Evolutionary conservation across 2,888 invertebrate species (phyloP), one percentile per base, ranked within the genome.

Genomic region (Brenthis hecate): DNA sequence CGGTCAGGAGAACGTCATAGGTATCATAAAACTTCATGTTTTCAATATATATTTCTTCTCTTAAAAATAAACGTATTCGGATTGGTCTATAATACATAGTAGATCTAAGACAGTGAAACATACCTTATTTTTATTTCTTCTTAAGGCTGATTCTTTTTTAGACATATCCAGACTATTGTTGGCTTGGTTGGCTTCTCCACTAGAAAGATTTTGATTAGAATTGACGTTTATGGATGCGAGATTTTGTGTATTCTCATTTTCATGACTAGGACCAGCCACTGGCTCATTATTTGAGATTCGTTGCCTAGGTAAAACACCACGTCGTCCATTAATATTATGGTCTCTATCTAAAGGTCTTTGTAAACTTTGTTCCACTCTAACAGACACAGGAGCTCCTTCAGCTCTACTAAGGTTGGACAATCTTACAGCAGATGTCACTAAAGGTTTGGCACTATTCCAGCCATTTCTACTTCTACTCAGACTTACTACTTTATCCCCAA

Each of bases 401-500:
- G 86, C 86, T 76, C 88, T 85, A 68, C 79, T 88, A 32, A 89
- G 75, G 63, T 88, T 85, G 71, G 91, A 85, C 77, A 94, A 80
- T 74, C 94, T 79, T 23, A 94, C 91, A 73, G 94, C 94, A 75
- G 94, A 94, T 69, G 94, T 93, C 5, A 94, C 92, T 63, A 94
- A 85, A 61, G 93, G 92, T 71, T 92, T 92, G 68, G 92, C 92
- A 76, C 91, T 87, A 77, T 93, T 92, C 92, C 86, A 92, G 74
- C 81, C 92, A 82, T 93, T 91, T 73, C 94, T 92, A 80, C 94
- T 94, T 79, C 94, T 92, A 77, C 95, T 95, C 75, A 97, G 92
- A 74, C 97, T 95, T 50, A 97, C 95, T 74, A 97, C 94, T 85
- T 96, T 96, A 78, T 96, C 95, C 68, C 96, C 96, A 76, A 96